phyloP scores from a whole-genome alignment of 1,140 invertebrate genomes.

The Phortica variegata region DNA sequence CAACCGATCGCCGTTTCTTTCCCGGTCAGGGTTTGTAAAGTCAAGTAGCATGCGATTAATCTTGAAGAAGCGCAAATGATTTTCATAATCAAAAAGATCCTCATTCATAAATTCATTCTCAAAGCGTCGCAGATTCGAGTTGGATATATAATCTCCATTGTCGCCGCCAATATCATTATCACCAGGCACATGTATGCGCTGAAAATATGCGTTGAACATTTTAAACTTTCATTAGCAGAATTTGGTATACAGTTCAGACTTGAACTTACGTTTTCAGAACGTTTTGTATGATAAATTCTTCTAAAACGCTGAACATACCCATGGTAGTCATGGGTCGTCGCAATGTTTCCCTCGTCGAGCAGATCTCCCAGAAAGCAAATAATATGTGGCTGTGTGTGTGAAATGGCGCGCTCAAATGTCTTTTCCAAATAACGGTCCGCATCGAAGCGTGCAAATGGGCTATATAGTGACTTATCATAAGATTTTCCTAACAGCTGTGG shows the following conservation, averaged over 20 bases:
- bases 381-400: slow-evolving; percentile 79
- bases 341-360: slow-evolving; percentile 87
- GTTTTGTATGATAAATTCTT: slow-evolving; percentile 67
- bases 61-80: slow-evolving; percentile 63
- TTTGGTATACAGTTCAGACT: neutral
- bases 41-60: slow-evolving; percentile 69
- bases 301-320: slow-evolving; percentile 70
- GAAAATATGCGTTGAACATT: slow-evolving; percentile 58
- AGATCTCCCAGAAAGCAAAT: slow-evolving; percentile 88
- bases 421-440: slow-evolving; percentile 70
- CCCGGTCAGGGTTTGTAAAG: slow-evolving; percentile 61
- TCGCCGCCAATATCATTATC: slow-evolving; percentile 97
- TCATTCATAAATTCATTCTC: slow-evolving; percentile 73
- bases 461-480: slow-evolving; percentile 44
- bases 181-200: slow-evolving; percentile 81
- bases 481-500: slow-evolving; percentile 83
- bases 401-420: slow-evolving; percentile 73
- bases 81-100: slow-evolving; percentile 64
- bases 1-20: slow-evolving; percentile 63
- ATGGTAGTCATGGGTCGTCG: slow-evolving; percentile 68
- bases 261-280: slow-evolving; percentile 59
- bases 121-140: slow-evolving; percentile 75
- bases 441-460: slow-evolving; percentile 42
- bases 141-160: slow-evolving; percentile 70
- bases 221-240: slow-evolving; percentile 57